Conservation (phyloP, 2,888 invertebrate genomes). For the Poecilobothrus nobilitatus region DNA sequence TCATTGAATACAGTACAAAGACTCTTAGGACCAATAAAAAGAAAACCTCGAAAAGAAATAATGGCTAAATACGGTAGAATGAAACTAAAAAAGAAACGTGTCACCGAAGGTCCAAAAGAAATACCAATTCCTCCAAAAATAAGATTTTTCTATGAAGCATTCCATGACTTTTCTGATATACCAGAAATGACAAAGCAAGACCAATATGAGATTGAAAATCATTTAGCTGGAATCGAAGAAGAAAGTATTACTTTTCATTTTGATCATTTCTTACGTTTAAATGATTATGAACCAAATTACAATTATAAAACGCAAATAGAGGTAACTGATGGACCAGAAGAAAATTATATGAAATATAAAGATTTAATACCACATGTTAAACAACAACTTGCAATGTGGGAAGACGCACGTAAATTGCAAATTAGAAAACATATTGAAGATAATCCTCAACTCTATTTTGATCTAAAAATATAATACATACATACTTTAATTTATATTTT, state of each 20-base stretch:
- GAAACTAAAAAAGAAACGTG: constrained; percentile 27
- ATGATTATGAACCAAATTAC: constrained; percentile 40
- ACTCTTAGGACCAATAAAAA: constrained; percentile 33
- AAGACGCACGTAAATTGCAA: background rate
- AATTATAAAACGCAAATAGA: constrained; percentile 40
- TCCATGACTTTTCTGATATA: constrained; percentile 31
- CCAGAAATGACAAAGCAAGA: constrained; percentile 22
- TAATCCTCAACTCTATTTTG: background rate
- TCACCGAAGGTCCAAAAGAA: constrained; percentile 20
- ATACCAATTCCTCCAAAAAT: constrained; percentile 32
- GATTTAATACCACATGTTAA: background rate
- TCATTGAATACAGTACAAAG: constrained; percentile 37
- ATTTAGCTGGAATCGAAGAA: constrained; percentile 33
- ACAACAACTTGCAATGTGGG: background rate
- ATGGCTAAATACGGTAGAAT: background rate
- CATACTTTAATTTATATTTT: background rate
- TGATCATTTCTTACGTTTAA: constrained; percentile 38
- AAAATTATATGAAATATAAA: constrained; percentile 23
- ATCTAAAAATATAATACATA: background rate
- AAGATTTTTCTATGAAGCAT: constrained; percentile 36
- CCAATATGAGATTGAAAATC: constrained; percentile 29
- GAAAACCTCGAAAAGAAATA: background rate
- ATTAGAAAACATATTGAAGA: background rate
- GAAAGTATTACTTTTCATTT: constrained; percentile 41
- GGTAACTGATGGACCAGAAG: constrained; percentile 35